These are phyloP conservation scores for Holothuria leucospilota DNA, from an alignment of 53 echinoderm and acorn worm genomes.

Conservation along the genomic window DNA sequence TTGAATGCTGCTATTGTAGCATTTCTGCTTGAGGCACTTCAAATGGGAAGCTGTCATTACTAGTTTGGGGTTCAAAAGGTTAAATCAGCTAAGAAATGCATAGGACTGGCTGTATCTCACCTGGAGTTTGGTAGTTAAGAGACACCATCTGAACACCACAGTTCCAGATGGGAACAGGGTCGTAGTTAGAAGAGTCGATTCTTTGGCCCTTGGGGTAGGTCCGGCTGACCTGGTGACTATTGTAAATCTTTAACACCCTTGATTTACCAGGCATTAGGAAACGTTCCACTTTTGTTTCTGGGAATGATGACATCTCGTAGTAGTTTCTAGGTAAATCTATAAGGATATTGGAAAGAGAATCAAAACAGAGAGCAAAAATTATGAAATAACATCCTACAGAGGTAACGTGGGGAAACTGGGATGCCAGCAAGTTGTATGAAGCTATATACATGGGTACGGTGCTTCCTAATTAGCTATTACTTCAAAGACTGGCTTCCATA, in stretches of 20 bases:
- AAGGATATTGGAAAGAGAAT: not conserved
- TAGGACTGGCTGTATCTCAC: conserved; percentile 40
- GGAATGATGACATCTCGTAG: conserved; percentile 99
- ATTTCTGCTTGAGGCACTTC: no score
- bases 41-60: no score
- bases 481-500: no score
- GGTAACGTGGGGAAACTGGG: no score
- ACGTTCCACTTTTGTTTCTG: conserved; percentile 94
- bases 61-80: no score
- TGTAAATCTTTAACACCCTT: conserved; percentile 78
- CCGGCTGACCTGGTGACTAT: conserved; percentile 85
- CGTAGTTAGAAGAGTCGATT: conserved; percentile 97
- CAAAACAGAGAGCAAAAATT: no score
- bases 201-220: conserved; percentile 97
- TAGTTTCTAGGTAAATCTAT: conserved; percentile 85
- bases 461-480: no score
- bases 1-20: no score
- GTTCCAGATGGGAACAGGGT: conserved; percentile 92
- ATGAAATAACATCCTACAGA: no score
- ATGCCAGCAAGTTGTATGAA: no score
- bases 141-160: conserved; percentile 97
- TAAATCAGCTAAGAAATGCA: no score
- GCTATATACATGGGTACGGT: no score
- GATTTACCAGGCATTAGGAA: conserved; percentile 70
- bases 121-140: conserved; percentile 99